Evolutionary conservation across 2,797 vertebrate genomes (phyloP), one percentile per base, ranked within the genome.

Genomic region (Basileuterus tristriatus): DNA sequence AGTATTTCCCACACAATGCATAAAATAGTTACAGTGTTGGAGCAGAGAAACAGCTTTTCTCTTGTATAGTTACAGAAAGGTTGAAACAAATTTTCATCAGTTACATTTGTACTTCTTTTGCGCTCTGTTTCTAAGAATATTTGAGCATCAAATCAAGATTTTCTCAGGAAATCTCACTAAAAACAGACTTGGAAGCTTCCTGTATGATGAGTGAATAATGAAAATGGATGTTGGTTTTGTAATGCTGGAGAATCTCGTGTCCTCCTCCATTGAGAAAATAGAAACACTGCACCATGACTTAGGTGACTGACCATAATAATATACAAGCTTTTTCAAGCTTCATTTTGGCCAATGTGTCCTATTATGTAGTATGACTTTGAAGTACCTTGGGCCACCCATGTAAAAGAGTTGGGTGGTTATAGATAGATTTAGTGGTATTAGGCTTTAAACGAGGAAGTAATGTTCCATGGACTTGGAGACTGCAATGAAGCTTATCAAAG

Each of bases 331-430:
- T 95, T 87, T 77, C 67, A 82, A 92, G 83, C 71, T 87, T 46
- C 83, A 36, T 93, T 96, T 96, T 97, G 83, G 78, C 64, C 88
- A 58, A 32, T 67, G 83, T 93, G 81, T 70, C 64, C 86, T 93
- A 56, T 89, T 89, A 94, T 46, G 46, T 74, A 83, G 63, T 63
- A 80, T 96, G 94, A 96, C 96, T 97, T 97, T 96, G 83, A 96
- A 94, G 89, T 96, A 94, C 81, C 88, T 90, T 84, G 78, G 78
- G 83, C 83, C 53, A 89, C 83, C 81, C 41, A 55, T 67, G 90
- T 93, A 80, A 93, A 95, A 80, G 78, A 97, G 78, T 87, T 93
- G 96, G 95, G 93, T 96, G 94, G 93, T 94, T 96, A 94, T 83
- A 81, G 92, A 89, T 86, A 95, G 94, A 95, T 97, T 96, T 94